Evolutionary conservation across 2,113 vertebrate genomes (phyloP).

Genomic region (Otocyon megalotis): DNA sequence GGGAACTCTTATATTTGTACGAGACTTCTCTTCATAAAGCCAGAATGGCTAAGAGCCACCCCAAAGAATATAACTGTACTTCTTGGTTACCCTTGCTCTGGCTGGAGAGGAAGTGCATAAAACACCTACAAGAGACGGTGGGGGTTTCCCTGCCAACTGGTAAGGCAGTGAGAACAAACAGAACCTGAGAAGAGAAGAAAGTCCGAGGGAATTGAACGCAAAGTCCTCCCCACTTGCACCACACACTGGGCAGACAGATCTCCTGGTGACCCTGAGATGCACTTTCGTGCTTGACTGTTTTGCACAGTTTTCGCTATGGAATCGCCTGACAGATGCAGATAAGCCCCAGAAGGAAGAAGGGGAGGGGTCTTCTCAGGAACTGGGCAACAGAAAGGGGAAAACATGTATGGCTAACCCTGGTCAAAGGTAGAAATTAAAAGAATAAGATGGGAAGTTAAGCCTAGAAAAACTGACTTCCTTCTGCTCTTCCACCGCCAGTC

Average conservation of each 20-base stretch:
- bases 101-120: not conserved
- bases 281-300: not conserved
- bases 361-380: conserved; percentile 41
- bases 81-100: not conserved
- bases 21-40: not conserved
- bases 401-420: not conserved
- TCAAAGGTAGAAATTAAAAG: conserved; percentile 67
- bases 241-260: not conserved
- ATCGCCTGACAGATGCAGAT: conserved; percentile 50
- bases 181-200: not conserved
- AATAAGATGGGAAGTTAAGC: conserved; percentile 53
- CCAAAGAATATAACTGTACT: not conserved
- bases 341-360: conserved; percentile 42
- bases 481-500: not conserved
- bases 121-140: not conserved
- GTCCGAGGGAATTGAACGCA: not conserved
- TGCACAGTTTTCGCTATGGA: not conserved
- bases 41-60: not conserved
- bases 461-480: conserved; percentile 20
- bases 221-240: not conserved
- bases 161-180: conserved; percentile 43
- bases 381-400: conserved; percentile 50
- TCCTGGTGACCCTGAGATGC: not conserved
- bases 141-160: not conserved
- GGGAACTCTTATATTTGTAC: not conserved